Percentiles rank a stretch among this genome's conserved stretches.
Conservation (phyloP, 2,113 vertebrate genomes). For the Bagarius yarrelli region DNA sequence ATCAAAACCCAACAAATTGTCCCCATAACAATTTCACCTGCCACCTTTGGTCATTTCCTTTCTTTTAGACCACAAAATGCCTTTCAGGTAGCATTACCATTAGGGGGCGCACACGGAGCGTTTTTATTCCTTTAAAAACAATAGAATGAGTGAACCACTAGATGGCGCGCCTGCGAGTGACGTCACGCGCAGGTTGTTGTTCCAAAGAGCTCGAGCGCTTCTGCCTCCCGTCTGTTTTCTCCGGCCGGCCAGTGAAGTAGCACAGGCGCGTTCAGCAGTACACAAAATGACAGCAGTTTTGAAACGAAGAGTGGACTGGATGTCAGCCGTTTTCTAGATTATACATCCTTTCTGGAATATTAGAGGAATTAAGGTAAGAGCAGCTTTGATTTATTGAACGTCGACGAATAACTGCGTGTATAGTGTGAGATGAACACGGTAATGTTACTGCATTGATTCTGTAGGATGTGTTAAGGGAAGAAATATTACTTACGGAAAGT, state of each 20-base stretch:
- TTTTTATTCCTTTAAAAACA: background rate
- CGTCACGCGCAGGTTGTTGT: slow-evolving; percentile 59
- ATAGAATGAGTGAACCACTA: background rate
- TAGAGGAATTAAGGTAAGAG: slow-evolving; percentile 29
- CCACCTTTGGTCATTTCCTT: too few relatives aligned
- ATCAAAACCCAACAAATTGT: too few relatives aligned
- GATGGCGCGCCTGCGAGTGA: slow-evolving; percentile 52
- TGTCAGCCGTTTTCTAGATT: slow-evolving; percentile 4
- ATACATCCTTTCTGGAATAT: background rate
- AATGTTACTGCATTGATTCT: background rate
- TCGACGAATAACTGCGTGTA: background rate
- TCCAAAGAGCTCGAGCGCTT: slow-evolving; percentile 25
- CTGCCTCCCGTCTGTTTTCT: slow-evolving; percentile 34
- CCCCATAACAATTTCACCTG: too few relatives aligned
- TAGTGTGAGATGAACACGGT: slow-evolving; percentile 5
- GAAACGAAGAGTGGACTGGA: slow-evolving; percentile 10
- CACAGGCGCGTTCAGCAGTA: background rate
- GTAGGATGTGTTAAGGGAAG: background rate
- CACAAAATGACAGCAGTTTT: slow-evolving; percentile 7
- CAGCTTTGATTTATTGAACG: background rate
- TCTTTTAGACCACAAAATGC: too few relatives aligned
- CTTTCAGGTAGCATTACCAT: background rate
- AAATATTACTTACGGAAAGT: background rate
- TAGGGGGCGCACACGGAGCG: background rate
- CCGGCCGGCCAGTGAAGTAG: slow-evolving; percentile 37